Evolutionary conservation across 2,797 vertebrate genomes (phyloP), one percentile per base, ranked within the genome.

Genomic region (Triplophysa bombifrons): DNA sequence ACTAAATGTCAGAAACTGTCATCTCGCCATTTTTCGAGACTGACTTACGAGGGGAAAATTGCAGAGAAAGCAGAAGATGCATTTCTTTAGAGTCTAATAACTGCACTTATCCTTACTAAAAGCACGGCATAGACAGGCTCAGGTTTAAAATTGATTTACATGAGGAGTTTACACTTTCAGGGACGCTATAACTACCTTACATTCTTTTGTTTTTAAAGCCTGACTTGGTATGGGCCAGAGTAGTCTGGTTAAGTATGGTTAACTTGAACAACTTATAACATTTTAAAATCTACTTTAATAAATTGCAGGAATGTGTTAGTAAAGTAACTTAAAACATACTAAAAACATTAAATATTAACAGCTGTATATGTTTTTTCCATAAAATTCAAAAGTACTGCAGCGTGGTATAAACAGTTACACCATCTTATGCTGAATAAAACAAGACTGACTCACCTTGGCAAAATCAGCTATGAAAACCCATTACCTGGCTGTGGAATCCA

Each of bases 401-500:
- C 8, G 38, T 22, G 11, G 19, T 56, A 56, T 20, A 56, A 87
- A 85, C 87, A 89, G 80, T 82, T 85, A 89, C 88, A 89, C 70
- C 34, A 86, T 87, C 84, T 86, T 81, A 81, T 87, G 72, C 50
- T 25, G 85, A 85, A 88, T 88, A 89, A 87, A 86, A 87, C 82
- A 83, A 84, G 77, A 76, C 80, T 77, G 78, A 83, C 67, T 88
- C 85, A 86, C 78, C 88, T 90, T 90, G 85, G 80, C 66, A 38
- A 82, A 81, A 89, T 88, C 86, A 2, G 76, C 86, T 86, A 76
- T 82, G 82, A 82, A 90, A 90, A 89, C 83, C 84, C 79, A 88
- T 90, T 87, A 88, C 55, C 78, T 12, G 27, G 72, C 55, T 67
- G 30, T 76, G n/a, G 88, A 89, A 88, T 89, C 86, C 87, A 89